Evolutionary conservation across 2,113 vertebrate genomes (phyloP), one percentile per base, ranked within the genome.

Genomic region (Pholis gunnellus): DNA sequence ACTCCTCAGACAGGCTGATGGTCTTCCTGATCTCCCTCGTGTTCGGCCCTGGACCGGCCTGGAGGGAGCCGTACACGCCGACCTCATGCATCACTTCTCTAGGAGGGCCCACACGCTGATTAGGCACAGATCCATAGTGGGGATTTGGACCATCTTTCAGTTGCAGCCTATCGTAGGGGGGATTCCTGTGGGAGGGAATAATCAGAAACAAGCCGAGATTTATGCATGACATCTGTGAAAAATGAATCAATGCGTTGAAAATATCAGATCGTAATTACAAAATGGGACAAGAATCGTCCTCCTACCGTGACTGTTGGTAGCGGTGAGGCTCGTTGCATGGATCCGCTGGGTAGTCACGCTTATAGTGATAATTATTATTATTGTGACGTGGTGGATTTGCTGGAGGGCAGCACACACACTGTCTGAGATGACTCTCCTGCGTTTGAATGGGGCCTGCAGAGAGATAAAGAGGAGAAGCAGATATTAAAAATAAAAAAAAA

Each of bases 1-100:
- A 91, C 78, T 94, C 91, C 68, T 90, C 88, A 0, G 93, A 89
- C 0, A 94, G 78, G 48, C 84, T 93, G 78, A 94, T 83, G 59
- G 88, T 93, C 84, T 5, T 91, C 67, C 20, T 88, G 52, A 91
- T 86, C 83, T 92, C 93, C 64, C 18, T 29, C 0, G 70, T 83
- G 44, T 1, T 54, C 9, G 65, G 44, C 42, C 66, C 75, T 15
- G 77, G 59, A 31, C 22, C 61, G 34, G 71, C 25, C 18, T 14
- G 65, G 27, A 60, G 0, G 14, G 81, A 85, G 7, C 0, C 25
- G 1, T 14, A 17, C 50, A 92, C 79, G 0, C 78, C 75, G 79
- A 89, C 81, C 81, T 93, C 91, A 1, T 75, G 78, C 65, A 94
- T 77, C 25, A 87, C 73, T 0, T 89, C 85, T 48, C 18, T 59